Evolutionary conservation across 2,113 vertebrate species (phyloP), one percentile per base, ranked within the genome.

Genomic region (Perccottus glenii): DNA sequence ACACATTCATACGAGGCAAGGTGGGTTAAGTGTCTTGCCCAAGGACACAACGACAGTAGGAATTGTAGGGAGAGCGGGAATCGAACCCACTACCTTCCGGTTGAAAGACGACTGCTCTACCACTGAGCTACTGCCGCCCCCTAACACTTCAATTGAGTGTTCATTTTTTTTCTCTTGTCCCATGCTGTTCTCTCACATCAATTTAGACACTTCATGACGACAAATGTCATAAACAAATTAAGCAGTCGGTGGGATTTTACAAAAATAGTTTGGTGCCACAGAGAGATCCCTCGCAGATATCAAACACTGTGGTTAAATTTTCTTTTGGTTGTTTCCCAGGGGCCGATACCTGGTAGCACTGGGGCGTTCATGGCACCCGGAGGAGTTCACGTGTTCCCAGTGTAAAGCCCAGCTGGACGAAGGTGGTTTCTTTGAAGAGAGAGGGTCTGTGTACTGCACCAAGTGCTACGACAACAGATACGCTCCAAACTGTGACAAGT

Each of bases 381-480:
- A 99, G 88, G 98, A 99, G 86, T 99, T 99, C 61, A 94, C 85
- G 11, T 99, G 98, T 89, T 94, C 92, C 38, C 97, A 99, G 89
- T 99, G 98, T 82, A 94, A 95, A 78, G 94, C 84, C 55, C 78
- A 96, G 48, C 89, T 99, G 85, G 97, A 99, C 9, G 97, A 98
- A 86, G 97, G 96, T 0, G 97, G 98, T 66, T 99, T 99, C 92
- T 98, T 98, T 0, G 98, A 99, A 89, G 98, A 99, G 81, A 94
- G 94, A 64, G 97, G 96, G 27, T 93, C 96, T 5, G 92, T 99
- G 85, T 98, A 95, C 87, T 99, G 97, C 57, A 95, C 96, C 12
- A 94, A 94, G 75, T 99, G 97, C 89, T 94, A 99, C 0, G 96
- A 98, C 62, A 93, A 93, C 16, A 93, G 95, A 82, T 99, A 95